Percentiles rank a stretch among this genome's conserved stretches.
These are phyloP conservation scores for Nerophis ophidion DNA, from an alignment of 2,113 vertebrate species.

Conservation along the genomic window DNA sequence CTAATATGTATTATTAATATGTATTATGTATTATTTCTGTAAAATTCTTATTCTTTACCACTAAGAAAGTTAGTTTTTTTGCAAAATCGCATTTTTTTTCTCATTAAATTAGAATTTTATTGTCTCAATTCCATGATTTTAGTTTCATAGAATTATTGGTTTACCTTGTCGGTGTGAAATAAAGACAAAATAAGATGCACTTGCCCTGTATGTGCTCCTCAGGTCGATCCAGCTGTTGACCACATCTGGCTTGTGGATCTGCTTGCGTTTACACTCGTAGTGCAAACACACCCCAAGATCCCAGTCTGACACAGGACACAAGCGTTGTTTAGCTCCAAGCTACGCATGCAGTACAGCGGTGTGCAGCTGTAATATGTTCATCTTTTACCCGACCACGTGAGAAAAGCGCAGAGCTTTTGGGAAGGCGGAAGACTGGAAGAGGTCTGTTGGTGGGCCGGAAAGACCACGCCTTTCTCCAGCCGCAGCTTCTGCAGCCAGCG, in stretches of 20 bases:
- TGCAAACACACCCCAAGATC: conserved; percentile 92
- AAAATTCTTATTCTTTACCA: neutral
- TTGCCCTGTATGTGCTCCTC: conserved; percentile 86
- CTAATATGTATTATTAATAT: too few species aligned
- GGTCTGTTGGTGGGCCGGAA: conserved; percentile 40
- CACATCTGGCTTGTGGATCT: conserved; percentile 80
- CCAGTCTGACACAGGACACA: conserved; percentile 78
- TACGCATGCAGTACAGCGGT: too few species aligned
- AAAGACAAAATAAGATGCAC: conserved; percentile 7
- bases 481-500: conserved; percentile 85
- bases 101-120: too few species aligned
- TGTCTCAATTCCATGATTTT: neutral
- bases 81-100: too few species aligned
- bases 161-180: neutral
- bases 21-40: too few species aligned
- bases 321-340: too few species aligned
- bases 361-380: too few species aligned
- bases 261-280: conserved; percentile 93
- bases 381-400: conserved; percentile 91
- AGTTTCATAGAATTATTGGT: neutral
- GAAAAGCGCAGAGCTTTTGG: conserved; percentile 77
- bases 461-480: conserved; percentile 76
- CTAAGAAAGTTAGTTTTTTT: too few species aligned
- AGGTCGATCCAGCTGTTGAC: conserved; percentile 95
- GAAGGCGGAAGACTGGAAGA: conserved; percentile 5